phyloP scores from a whole-genome alignment of 2,113 vertebrate genomes.

The Andinoacara biseriatus region DNA sequence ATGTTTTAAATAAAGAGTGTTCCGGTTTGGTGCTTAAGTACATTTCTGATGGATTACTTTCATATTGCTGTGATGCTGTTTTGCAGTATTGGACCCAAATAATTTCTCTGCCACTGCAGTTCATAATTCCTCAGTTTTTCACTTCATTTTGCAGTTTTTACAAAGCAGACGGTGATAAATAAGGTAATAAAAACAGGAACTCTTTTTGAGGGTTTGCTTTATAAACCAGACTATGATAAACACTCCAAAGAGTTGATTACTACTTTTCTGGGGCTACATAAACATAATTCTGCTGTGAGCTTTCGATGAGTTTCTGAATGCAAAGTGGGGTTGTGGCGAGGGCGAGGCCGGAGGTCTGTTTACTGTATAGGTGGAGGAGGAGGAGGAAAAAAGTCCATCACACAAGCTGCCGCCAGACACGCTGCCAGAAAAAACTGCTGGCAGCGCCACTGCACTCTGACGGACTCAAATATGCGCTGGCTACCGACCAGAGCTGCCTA shows the following conservation, averaged over 20 bases:
- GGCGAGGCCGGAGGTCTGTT: constrained; percentile 30
- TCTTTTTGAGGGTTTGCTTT: background rate
- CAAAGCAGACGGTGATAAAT: background rate
- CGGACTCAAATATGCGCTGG: constrained; percentile 58
- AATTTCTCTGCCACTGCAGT: background rate
- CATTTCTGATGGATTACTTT: constrained; percentile 8
- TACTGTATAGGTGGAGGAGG: constrained; percentile 36
- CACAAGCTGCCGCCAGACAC: constrained; percentile 16
- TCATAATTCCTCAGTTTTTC: background rate
- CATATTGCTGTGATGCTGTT: background rate
- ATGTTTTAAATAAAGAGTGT: background rate
- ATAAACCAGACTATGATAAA: background rate
- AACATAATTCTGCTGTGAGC: background rate
- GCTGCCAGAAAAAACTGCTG: constrained; percentile 58
- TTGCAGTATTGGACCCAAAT: background rate
- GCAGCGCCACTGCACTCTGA: constrained; percentile 33
- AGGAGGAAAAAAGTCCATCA: constrained; percentile 35
- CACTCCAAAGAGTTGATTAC: background rate
- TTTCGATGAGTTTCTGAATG: background rate
- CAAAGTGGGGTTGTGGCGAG: background rate
- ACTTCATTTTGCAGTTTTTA: background rate
- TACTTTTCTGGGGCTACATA: no score
- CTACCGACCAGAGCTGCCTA: constrained; percentile 47
- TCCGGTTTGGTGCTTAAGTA: background rate
- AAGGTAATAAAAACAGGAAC: background rate